phyloP scores from a whole-genome alignment of 2,113 vertebrate species.

The Seriola dumerili region DNA sequence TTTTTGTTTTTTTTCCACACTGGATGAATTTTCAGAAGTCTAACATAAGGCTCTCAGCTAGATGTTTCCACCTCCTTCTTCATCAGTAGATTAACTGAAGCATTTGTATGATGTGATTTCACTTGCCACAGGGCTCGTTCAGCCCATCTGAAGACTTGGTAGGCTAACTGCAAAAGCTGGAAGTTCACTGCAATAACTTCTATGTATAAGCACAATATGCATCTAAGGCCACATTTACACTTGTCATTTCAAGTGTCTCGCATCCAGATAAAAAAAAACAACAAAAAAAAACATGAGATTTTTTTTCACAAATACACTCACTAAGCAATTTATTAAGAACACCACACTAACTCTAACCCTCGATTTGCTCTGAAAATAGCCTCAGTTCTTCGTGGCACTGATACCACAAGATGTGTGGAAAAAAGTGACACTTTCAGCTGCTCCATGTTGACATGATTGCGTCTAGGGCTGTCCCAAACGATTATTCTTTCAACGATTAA shows the following conservation, averaged over 20 bases:
- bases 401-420: no score
- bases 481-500: no score
- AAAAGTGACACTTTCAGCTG: no score
- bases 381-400: no score
- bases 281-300: background rate
- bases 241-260: background rate
- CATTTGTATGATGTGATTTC: background rate
- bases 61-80: conserved; percentile 1
- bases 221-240: background rate
- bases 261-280: background rate
- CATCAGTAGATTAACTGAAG: background rate
- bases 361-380: background rate
- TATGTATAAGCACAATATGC: background rate
- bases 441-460: no score
- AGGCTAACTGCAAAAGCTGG: background rate
- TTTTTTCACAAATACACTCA: no score
- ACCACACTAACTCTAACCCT: background rate
- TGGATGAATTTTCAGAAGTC: conserved; percentile 15
- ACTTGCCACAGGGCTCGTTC: background rate
- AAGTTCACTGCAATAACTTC: background rate
- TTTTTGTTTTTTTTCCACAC: background rate
- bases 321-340: background rate
- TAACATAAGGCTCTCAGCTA: conserved; percentile 38
- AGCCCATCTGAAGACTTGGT: background rate
- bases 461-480: no score